Evolutionary conservation across 2,113 vertebrate genomes (phyloP).

Genomic region (pig (Sus scrofa)): DNA sequence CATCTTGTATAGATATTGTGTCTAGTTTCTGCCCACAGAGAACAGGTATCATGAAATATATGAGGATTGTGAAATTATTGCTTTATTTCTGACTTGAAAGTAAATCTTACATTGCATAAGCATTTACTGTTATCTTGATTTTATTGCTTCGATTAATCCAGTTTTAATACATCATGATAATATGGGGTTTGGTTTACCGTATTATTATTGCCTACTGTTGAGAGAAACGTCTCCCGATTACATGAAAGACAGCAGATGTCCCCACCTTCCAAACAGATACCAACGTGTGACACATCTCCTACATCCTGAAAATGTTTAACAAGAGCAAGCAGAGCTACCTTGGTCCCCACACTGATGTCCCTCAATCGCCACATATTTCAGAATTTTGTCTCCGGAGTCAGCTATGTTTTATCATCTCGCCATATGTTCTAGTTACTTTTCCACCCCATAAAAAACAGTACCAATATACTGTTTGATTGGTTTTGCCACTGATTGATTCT

Average conservation of each 20-base stretch:
- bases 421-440: not conserved
- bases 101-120: slow-evolving; percentile 1
- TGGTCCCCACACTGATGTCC: not conserved
- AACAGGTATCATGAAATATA: not conserved
- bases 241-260: slow-evolving; percentile 67
- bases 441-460: not conserved
- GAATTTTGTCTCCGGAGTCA: not conserved
- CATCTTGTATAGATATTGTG: not conserved
- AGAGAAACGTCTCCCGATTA: slow-evolving; percentile 33
- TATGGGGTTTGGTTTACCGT: slow-evolving; percentile 56
- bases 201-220: slow-evolving; percentile 15
- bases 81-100: not conserved
- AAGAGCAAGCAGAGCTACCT: not conserved
- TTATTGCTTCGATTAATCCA: slow-evolving; percentile 63
- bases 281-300: not conserved
- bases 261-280: slow-evolving; percentile 39
- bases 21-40: not conserved
- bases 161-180: slow-evolving; percentile 60
- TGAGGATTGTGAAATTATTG: not conserved
- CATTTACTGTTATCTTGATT: slow-evolving; percentile 41
- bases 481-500: not conserved
- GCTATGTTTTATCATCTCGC: not conserved
- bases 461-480: no score
- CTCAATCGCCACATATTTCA: not conserved
- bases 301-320: not conserved